Conservation (phyloP, 2,888 invertebrate genomes). For the Rotaria macrura region DNA sequence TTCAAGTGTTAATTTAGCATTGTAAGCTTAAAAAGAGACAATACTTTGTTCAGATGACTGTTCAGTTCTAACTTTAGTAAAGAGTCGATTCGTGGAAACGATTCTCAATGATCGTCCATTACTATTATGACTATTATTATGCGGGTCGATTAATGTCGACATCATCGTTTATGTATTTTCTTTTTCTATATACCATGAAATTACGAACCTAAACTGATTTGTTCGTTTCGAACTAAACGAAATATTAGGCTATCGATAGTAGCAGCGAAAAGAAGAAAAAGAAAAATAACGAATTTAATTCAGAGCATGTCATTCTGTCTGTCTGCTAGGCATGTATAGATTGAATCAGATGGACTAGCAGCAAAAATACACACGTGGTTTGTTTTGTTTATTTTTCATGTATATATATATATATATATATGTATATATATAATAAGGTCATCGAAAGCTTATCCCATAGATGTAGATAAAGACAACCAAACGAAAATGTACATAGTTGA, state of each 20-base stretch:
- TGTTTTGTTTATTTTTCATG: neutral
- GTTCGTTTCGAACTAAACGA: neutral
- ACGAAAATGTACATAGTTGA: neutral
- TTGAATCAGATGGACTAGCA: neutral
- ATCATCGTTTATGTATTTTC: neutral
- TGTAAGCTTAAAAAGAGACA: neutral
- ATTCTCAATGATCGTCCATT: conserved; percentile 3
- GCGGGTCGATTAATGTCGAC: neutral
- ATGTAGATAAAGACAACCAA: neutral
- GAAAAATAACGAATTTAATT: neutral
- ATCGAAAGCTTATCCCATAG: neutral
- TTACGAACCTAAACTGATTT: neutral
- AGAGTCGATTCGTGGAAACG: neutral
- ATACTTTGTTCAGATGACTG: neutral
- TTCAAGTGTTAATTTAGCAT: too few relatives aligned
- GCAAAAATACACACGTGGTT: neutral
- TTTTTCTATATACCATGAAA: neutral
- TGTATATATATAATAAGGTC: neutral
- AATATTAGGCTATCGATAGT: neutral
- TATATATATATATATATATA: neutral
- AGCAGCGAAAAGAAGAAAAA: neutral
- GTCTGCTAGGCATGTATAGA: neutral
- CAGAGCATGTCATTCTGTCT: neutral
- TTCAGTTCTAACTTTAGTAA: neutral
- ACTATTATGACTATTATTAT: neutral